A percentile compares a stretch with the other conserved stretches of the same genome.
Evolutionary conservation across 2,797 vertebrate genomes (phyloP).

Genomic region (Coregonus sp.): DNA sequence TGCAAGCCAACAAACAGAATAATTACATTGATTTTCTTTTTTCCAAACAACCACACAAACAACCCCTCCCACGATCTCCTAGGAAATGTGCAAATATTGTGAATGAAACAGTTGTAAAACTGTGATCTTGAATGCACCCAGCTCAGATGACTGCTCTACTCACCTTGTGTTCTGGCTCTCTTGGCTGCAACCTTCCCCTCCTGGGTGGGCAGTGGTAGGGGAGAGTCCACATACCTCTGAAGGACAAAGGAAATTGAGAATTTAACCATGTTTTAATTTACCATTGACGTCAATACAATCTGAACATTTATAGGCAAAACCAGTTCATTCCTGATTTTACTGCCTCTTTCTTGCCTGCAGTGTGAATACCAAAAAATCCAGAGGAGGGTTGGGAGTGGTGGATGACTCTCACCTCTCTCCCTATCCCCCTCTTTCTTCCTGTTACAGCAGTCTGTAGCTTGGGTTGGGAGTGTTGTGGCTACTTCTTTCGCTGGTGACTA

Average conservation of each 20-base stretch:
- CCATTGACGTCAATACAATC: too few species aligned
- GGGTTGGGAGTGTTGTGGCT: background rate
- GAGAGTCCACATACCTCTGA: constrained; percentile 62
- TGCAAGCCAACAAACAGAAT: background rate
- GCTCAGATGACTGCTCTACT: constrained; percentile 30
- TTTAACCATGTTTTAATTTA: background rate
- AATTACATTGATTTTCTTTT: background rate
- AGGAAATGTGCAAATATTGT: constrained; percentile 51
- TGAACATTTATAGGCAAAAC: too few species aligned
- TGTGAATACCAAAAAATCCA: constrained; percentile 21
- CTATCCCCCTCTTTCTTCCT: constrained; percentile 22
- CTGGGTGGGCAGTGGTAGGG: constrained; percentile 66
- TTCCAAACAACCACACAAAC: constrained; percentile 9
- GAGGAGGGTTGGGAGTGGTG: constrained; percentile 22
- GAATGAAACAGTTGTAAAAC: constrained; percentile 23
- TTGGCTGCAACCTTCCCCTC: constrained; percentile 66
- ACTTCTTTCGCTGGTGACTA: constrained; percentile 16
- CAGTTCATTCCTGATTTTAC: too few species aligned
- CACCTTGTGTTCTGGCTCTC: constrained; percentile 70
- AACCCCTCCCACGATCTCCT: constrained; percentile 37
- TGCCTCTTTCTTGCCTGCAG: background rate
- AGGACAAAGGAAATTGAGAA: background rate
- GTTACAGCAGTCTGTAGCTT: background rate
- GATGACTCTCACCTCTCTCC: constrained; percentile 32
- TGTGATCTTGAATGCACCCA: constrained; percentile 11